Base-by-base conservation (phyloP, 2,113 vertebrate genomes). In the Glaucidium brasilianum region DNA sequence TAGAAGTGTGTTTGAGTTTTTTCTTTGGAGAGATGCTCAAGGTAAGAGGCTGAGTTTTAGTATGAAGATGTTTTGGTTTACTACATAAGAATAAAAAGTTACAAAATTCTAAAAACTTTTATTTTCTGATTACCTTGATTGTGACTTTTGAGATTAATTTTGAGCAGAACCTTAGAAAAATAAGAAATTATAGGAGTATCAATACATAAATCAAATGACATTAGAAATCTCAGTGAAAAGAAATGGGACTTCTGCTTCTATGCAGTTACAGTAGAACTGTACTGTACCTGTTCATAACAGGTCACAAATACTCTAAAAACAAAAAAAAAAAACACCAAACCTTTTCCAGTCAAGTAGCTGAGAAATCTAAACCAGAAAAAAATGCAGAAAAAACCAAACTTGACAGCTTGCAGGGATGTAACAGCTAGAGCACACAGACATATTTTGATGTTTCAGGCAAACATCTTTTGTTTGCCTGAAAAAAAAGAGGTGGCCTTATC, bases 301-400 rank as follows among this genome's bases (percentile, higher is more conserved):
- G 37, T 71, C 32, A 77, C 37, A 74, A 30, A 73, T 41, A 90
- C 21, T 64, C 15, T 5, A 60, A 16, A 72, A 76, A 47, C 4
- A 47, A 47, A 47, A 47, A 47, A 18, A 18, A 47, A 45, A 50
- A 59, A 5, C 20, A 10, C 23, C 20, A 32, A 12, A 7, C 2
- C 18, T 63, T 6, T 71, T 82, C 15, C 34, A 88, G 37, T 37
- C 19, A 82, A 59, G 10, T 3, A 84, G 39, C 32, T 67, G 43
- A 92, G 49, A 88, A 93, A 81, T 11, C 43, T 68, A 56, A 78
- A 37, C 12, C n/a, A 88, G 25, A 53, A 93, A 85, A 72, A 78
- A 58, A 2, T 0, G 0, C 27, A 79, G 34, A 75, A 66, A 41
- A 76, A 74, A 27, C 23, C 7, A 37, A 77, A 62, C 71, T 34